A percentile compares a stretch with the other conserved stretches of the same genome.
Evolutionary conservation across 2,113 vertebrate genomes (phyloP).

Genomic region (Ciconia boyciana): DNA sequence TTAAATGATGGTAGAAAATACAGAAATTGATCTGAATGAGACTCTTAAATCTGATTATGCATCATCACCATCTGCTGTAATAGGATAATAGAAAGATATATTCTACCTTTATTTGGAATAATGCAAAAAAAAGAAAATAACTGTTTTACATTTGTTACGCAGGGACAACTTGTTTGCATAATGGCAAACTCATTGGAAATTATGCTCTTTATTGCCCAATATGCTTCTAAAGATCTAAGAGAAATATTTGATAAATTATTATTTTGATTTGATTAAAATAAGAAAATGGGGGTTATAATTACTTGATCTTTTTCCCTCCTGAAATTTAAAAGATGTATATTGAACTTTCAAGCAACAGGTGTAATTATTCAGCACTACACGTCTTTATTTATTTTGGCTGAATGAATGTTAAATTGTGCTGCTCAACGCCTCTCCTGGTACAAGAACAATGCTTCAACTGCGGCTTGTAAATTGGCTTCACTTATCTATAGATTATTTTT

Average conservation of each 20-base stretch:
- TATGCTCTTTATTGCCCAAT: neutral
- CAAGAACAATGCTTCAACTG: neutral
- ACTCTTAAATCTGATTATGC: slow-evolving; percentile 63
- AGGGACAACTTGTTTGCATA: neutral
- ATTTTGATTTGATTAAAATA: slow-evolving; percentile 17
- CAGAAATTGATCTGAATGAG: slow-evolving; percentile 60
- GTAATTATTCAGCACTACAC: slow-evolving; percentile 37
- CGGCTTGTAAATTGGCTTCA: slow-evolving; percentile 42
- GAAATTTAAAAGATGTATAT: neutral
- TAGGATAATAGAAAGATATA: slow-evolving; percentile 10
- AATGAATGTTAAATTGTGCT: slow-evolving; percentile 54
- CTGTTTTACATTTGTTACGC: neutral
- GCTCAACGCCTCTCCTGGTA: slow-evolving; percentile 27
- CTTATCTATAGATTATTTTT: slow-evolving; percentile 54
- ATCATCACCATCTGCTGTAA: slow-evolving; percentile 53
- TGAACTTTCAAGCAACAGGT: slow-evolving; percentile 48
- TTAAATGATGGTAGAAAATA: slow-evolving; percentile 59
- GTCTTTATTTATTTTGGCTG: slow-evolving; percentile 47
- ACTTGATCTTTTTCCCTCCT: neutral
- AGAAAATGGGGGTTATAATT: neutral
- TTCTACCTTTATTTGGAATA: slow-evolving; percentile 1
- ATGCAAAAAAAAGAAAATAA: neutral
- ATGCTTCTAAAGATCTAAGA: neutral
- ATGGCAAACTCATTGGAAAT: neutral
- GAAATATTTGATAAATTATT: neutral